Evolutionary conservation across 1,140 invertebrate genomes (phyloP).

Genomic region (Aethina tumida): DNA sequence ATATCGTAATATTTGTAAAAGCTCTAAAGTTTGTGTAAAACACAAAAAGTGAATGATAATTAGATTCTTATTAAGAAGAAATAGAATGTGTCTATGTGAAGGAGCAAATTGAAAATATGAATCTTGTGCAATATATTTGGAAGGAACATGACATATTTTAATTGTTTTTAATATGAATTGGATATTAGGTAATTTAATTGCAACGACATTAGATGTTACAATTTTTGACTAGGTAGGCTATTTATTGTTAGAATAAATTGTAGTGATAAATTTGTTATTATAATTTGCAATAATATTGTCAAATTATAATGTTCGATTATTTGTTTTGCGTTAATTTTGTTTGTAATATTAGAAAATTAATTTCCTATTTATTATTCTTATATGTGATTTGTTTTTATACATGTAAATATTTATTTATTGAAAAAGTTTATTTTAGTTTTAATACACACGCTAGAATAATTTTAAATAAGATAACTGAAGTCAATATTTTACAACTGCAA

Average conservation of each 20-base stretch:
- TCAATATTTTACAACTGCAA: slow-evolving; percentile 15
- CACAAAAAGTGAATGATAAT: too few relatives aligned
- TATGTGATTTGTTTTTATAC: too few relatives aligned
- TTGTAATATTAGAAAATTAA: slow-evolving; percentile 4
- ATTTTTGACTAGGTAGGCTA: slow-evolving; percentile 18
- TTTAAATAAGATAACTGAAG: too few relatives aligned
- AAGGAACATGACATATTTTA: too few relatives aligned
- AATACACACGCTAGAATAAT: too few relatives aligned
- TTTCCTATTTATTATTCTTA: too few relatives aligned
- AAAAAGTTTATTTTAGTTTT: too few relatives aligned
- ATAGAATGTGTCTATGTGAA: slow-evolving; percentile 6
- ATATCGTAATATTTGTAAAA: too few relatives aligned
- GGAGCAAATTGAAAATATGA: slow-evolving; percentile 2
- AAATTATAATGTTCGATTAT: slow-evolving; percentile 2
- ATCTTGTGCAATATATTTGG: slow-evolving; percentile 5
- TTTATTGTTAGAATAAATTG: slow-evolving; percentile 13
- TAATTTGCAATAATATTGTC: neutral
- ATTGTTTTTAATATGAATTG: too few relatives aligned
- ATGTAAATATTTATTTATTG: too few relatives aligned
- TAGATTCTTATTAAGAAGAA: too few relatives aligned
- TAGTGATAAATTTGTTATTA: slow-evolving; percentile 3
- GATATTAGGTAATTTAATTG: slow-evolving; percentile 21
- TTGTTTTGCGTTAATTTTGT: slow-evolving; percentile 5
- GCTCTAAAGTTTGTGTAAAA: too few relatives aligned
- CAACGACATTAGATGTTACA: slow-evolving; percentile 23